Evolutionary conservation across 2,113 vertebrate genomes (phyloP).

Genomic region (Thunnus maccoyii): DNA sequence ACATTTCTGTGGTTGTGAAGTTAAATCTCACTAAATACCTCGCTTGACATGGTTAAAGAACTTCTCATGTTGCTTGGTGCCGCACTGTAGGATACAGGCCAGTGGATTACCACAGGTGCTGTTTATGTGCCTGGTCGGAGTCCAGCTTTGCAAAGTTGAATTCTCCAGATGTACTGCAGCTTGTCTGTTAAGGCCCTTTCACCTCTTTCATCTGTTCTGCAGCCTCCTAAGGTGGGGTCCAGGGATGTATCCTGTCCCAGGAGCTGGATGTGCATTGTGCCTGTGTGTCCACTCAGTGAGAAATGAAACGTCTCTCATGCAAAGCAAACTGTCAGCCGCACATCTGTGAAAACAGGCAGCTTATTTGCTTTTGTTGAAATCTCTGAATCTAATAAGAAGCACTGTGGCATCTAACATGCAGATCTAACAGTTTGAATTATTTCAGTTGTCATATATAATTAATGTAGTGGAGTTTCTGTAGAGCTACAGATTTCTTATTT

Average conservation of each 20-base stretch:
- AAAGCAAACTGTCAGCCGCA: constrained; percentile 23
- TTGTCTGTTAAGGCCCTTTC: constrained; percentile 44
- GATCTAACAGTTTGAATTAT: neutral
- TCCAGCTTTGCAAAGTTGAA: constrained; percentile 31
- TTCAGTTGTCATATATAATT: neutral
- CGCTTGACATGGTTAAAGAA: constrained; percentile 21
- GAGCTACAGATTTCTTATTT: neutral
- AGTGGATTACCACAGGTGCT: constrained; percentile 50
- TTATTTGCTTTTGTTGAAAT: constrained; percentile 20
- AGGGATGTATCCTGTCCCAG: constrained; percentile 34
- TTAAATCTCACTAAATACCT: neutral
- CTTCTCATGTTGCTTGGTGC: constrained; percentile 19
- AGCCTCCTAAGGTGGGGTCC: constrained; percentile 16
- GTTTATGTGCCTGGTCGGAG: constrained; percentile 46
- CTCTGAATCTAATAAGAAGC: neutral
- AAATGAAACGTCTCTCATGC: constrained; percentile 50
- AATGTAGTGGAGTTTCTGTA: neutral
- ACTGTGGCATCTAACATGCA: neutral
- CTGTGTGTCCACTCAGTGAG: constrained; percentile 13
- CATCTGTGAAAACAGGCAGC: constrained; percentile 70
- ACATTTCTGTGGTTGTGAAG: constrained; percentile 19
- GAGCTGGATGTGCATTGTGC: constrained; percentile 22
- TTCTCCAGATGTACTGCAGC: constrained; percentile 67
- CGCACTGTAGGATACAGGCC: constrained; percentile 9
- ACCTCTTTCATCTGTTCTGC: constrained; percentile 51